Base-by-base conservation (phyloP, 53 echinoderm and acorn worm species). In the Paelopatides confundens region DNA sequence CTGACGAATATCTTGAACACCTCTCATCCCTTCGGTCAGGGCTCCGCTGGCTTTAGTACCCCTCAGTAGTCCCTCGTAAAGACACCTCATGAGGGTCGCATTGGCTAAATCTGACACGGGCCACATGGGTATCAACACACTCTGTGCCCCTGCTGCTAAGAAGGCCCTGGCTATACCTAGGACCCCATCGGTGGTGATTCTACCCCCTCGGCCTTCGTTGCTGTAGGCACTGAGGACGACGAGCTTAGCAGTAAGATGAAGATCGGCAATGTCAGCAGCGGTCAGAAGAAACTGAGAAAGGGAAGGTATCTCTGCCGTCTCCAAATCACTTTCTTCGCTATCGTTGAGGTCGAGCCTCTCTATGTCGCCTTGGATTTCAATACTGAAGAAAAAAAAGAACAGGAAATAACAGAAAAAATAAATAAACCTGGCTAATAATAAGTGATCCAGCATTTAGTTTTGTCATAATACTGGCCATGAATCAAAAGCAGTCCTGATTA, bases 71-170 rank as follows among this genome's bases (percentile, higher is more conserved):
- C 82, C 76, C 76, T 94, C 93, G 37, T 99, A 99, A 71, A 99
- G 62, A 2, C 90, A 81, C 88, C 90, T 94, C 93, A 99, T 94
- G 71, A 99, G 96, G 86, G 96, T 88, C 54, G 91, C 86, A 31
- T 92, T 92, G 0, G 95, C 94, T 1, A 94, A 81, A 43, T 99
- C 99, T 11, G 95, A 92, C 48, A 94, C 94, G 38, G 94, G 90
- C 99, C 99, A 99, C 76, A 99, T 89, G 13, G 99, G 99, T 13
- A 99, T 95, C 77, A 99, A 39, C 27, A 99, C 95, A 39, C 99
- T 96, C 91, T 99, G 99, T 5, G 99, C 99, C 12, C 99, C 99
- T 0, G 99, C 99, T 0, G 99, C 95, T 8, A 99, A 89, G 90
- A 99, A 99, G 11, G 99, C 94, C 62, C 95, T 90, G 65, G 95